phyloP scores from a whole-genome alignment of 2,797 vertebrate genomes.

The Xenopus petersii region DNA sequence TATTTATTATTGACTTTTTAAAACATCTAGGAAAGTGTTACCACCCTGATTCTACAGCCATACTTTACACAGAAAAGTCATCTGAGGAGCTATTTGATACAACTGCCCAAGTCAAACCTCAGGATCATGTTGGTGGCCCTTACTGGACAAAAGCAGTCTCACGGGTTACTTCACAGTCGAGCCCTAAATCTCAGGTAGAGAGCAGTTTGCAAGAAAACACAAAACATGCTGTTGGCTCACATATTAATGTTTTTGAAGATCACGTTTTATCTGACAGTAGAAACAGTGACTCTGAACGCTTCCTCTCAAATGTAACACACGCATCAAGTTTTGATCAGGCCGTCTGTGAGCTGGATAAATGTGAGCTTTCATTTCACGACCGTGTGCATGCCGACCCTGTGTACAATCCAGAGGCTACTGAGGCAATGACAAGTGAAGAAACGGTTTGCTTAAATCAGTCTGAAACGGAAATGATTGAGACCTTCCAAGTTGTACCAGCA shows the following conservation, averaged over 20 bases:
- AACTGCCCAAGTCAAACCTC: not conserved
- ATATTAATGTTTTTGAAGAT: not conserved
- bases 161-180: not conserved
- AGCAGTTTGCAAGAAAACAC: not conserved
- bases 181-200: not conserved
- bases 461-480: not conserved
- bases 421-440: not conserved
- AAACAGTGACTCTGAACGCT: not conserved
- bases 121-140: not conserved
- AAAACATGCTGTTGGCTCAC: not conserved
- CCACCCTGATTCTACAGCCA: no score
- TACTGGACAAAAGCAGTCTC: not conserved
- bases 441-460: not conserved
- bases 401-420: slow-evolving; percentile 19
- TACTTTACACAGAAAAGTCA: not conserved
- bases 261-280: not conserved
- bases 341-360: not conserved
- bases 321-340: not conserved
- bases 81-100: not conserved
- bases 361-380: not conserved
- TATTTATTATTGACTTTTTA: no score
- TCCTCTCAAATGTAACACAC: not conserved
- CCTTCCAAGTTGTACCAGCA: not conserved
- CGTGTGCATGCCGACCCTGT: slow-evolving; percentile 2
- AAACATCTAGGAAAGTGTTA: no score